Conservation (phyloP, 2,888 invertebrate species). For the Chouioia cunea region DNA sequence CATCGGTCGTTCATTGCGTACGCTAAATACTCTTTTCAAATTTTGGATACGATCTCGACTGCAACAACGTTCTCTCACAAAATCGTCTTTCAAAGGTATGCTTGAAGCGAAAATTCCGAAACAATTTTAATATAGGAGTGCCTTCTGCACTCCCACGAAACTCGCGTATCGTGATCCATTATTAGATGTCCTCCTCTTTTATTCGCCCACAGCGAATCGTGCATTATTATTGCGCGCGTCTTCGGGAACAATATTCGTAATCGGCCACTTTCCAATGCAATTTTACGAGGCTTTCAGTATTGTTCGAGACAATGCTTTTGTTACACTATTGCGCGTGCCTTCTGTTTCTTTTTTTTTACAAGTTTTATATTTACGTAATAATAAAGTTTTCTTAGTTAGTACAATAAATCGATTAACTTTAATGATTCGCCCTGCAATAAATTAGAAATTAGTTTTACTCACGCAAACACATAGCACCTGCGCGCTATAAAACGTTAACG, state of each 20-base stretch:
- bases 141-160: neutral
- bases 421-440: too few species aligned
- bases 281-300: conserved; percentile 28
- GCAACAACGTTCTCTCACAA: neutral
- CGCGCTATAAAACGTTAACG: too few species aligned
- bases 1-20: too few species aligned
- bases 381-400: too few species aligned
- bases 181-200: conserved; percentile 14
- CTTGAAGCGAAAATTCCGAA: neutral
- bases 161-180: conserved; percentile 4
- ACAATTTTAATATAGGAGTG: neutral
- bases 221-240: conserved; percentile 13
- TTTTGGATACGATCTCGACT: too few species aligned
- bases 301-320: conserved; percentile 31
- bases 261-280: conserved; percentile 16
- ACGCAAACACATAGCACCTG: too few species aligned
- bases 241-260: conserved; percentile 17
- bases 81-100: neutral
- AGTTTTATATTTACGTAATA: too few species aligned
- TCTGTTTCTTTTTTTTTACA: too few species aligned
- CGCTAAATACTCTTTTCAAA: too few species aligned
- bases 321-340: too few species aligned
- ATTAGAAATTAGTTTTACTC: too few species aligned
- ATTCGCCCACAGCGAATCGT: conserved; percentile 27
- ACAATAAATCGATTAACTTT: too few species aligned